A percentile compares a stretch with the other conserved stretches of the same genome.
These are phyloP conservation scores for Yponomeuta evonymella DNA, from an alignment of 2,888 invertebrate species.

Conservation along the genomic window DNA sequence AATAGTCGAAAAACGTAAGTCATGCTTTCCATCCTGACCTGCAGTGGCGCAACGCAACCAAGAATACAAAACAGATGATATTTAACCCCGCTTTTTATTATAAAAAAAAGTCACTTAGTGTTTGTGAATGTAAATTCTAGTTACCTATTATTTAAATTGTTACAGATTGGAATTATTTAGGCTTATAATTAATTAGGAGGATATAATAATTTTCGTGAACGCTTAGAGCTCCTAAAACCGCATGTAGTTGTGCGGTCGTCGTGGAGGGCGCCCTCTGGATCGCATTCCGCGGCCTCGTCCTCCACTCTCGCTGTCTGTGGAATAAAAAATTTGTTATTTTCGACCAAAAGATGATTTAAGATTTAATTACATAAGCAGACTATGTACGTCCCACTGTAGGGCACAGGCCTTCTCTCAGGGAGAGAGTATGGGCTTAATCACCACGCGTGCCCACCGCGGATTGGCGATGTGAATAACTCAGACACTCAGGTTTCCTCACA, in stretches of 20 bases:
- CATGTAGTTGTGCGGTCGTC: slow-evolving; percentile 55
- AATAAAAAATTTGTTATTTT: slow-evolving; percentile 7
- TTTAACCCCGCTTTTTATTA: too few relatives aligned
- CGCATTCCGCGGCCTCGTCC: slow-evolving; percentile 61
- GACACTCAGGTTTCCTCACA: too few relatives aligned
- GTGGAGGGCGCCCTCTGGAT: slow-evolving; percentile 51
- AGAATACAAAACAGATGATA: too few relatives aligned
- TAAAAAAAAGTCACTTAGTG: background rate
- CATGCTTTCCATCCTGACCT: too few relatives aligned
- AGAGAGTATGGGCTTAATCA: too few relatives aligned
- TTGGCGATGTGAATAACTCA: too few relatives aligned
- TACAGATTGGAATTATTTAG: background rate
- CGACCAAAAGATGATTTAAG: background rate
- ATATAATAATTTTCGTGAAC: slow-evolving; percentile 15
- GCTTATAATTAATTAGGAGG: slow-evolving; percentile 2
- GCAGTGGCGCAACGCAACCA: too few relatives aligned
- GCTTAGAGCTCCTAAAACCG: slow-evolving; percentile 40
- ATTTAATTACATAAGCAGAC: too few relatives aligned
- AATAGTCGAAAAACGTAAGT: too few relatives aligned
- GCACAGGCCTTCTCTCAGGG: too few relatives aligned
- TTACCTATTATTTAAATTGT: background rate
- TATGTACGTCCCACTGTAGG: too few relatives aligned
- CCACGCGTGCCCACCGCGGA: too few relatives aligned
- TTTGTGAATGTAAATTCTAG: background rate
- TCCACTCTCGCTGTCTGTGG: slow-evolving; percentile 64